Conservation (phyloP, 2,888 invertebrate species). For the Malacosoma neustria region DNA sequence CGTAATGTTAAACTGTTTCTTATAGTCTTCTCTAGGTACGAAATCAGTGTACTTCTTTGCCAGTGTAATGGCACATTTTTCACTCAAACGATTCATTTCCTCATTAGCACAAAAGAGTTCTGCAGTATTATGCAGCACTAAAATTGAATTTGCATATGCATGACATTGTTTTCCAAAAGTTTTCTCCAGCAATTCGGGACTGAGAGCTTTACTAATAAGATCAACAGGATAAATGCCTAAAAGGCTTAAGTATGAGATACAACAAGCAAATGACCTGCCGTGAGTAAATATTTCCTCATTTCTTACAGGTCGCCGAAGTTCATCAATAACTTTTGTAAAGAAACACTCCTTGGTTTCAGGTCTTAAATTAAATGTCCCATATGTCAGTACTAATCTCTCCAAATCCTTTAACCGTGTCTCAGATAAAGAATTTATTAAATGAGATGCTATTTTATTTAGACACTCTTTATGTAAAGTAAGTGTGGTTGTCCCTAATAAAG, state of each 20-base stretch:
- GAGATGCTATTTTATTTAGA: slow-evolving; percentile 59
- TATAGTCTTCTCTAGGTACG: slow-evolving; percentile 65
- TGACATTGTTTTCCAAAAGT: slow-evolving; percentile 66
- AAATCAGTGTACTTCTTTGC: slow-evolving; percentile 77
- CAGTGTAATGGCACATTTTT: slow-evolving; percentile 57
- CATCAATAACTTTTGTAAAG: slow-evolving; percentile 47
- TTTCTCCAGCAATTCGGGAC: slow-evolving; percentile 70
- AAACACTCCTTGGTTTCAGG: slow-evolving; percentile 56
- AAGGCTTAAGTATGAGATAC: slow-evolving; percentile 76
- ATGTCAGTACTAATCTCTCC: slow-evolving; percentile 78
- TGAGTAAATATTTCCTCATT: slow-evolving; percentile 70
- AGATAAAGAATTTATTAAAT: slow-evolving; percentile 59
- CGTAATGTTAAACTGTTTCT: slow-evolving; percentile 67
- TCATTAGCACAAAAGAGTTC: slow-evolving; percentile 76
- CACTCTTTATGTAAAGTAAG: slow-evolving; percentile 47
- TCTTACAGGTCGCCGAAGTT: slow-evolving; percentile 70
- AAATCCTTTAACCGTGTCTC: slow-evolving; percentile 81
- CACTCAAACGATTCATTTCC: slow-evolving; percentile 68
- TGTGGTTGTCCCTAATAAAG: slow-evolving; percentile 74
- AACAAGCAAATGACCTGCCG: slow-evolving; percentile 76
- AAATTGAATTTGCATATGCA: slow-evolving; percentile 74
- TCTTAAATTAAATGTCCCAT: slow-evolving; percentile 76
- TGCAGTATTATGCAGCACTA: slow-evolving; percentile 76
- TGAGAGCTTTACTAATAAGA: slow-evolving; percentile 73
- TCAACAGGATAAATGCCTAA: slow-evolving; percentile 73